Base-by-base conservation (phyloP, 2,888 invertebrate species). In the Conistra vaccinii region DNA sequence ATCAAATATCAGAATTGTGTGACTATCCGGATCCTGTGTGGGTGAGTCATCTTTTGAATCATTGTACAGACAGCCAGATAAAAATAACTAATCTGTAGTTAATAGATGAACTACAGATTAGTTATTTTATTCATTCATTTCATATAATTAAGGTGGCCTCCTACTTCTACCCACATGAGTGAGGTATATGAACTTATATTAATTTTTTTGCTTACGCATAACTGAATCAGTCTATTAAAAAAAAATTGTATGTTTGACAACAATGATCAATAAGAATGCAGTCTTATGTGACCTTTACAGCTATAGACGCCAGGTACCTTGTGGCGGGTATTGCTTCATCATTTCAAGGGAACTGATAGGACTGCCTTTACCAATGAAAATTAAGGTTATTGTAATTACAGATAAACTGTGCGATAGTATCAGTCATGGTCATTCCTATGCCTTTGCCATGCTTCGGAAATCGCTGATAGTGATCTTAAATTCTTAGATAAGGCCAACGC, bases 11-110 rank as follows among this genome's bases (percentile, higher is more conserved):
- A 82, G 98, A 98, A 93, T 97, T 99, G 63, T 97, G 97, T 81
- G 98, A 98, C 88, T 99, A 99, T 97, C 99, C 99, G 70, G 98
- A 98, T 97, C 98, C 98, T 81, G 98, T 98, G 90, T 99, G 98
- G 98, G 98, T 98, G 92, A 97, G 95, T 92, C 76, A 53, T 80
- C 75, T 81, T 72, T 82, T 68, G 35, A 53, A 69, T 66, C 51
- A 76, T 66, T 63, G 63, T 53, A 68, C 26, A 65, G 53, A 63
- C 42, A 26, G 45, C 14, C 62, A 66, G 58, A 71, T 81, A 68
- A 79, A 67, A 70, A 58, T 65, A 70, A 55, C 39, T 73, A 81
- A 80, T 71, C 66, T 55, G 32, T 68, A 77, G n/a, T 76, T 69
- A 72, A 77, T 77, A n/a, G n/a, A n/a, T n/a, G n/a, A n/a, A n/a